phyloP scores from a whole-genome alignment of 2,888 invertebrate species.

The Geotrupes spiniger region DNA sequence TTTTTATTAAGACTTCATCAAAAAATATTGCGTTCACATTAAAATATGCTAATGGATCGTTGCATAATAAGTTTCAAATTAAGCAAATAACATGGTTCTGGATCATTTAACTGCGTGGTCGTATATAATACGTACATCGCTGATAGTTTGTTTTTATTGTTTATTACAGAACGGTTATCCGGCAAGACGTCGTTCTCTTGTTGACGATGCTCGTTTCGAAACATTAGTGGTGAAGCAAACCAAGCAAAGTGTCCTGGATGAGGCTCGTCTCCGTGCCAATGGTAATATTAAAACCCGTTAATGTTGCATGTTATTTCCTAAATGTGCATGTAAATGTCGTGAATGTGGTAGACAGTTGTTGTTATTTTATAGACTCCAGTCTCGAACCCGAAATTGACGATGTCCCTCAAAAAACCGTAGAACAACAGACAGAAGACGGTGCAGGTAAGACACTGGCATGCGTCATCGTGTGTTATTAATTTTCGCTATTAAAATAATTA shows the following conservation, averaged over 20 bases:
- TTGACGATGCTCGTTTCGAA: slow-evolving; percentile 97
- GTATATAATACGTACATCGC: too few species aligned
- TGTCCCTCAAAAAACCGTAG: slow-evolving; percentile 46
- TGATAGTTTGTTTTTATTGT: too few species aligned
- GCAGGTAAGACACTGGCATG: slow-evolving; percentile 54
- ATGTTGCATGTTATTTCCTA: slow-evolving; percentile 9
- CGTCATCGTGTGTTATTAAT: too few species aligned
- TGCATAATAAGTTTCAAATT: too few species aligned
- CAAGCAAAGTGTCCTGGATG: slow-evolving; percentile 88
- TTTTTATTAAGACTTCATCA: too few species aligned
- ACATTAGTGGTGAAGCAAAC: slow-evolving; percentile 93
- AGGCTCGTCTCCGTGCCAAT: slow-evolving; percentile 84
- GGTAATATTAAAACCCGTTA: slow-evolving; percentile 57
- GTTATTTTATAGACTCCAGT: slow-evolving; percentile 44
- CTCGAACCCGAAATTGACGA: slow-evolving; percentile 48
- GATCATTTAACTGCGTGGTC: too few species aligned
- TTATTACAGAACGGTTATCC: slow-evolving; percentile 91
- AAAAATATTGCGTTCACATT: too few species aligned
- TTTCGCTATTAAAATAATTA: too few species aligned
- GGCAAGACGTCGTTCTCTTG: slow-evolving; percentile 90
- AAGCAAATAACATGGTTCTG: too few species aligned
- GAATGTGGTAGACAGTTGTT: slow-evolving; percentile 15
- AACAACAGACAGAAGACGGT: slow-evolving; percentile 54
- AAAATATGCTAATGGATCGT: too few species aligned
- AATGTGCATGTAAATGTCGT: slow-evolving; percentile 31